These are phyloP conservation scores for Progne subis DNA, from an alignment of 2,113 vertebrate species.

Conservation along the genomic window DNA sequence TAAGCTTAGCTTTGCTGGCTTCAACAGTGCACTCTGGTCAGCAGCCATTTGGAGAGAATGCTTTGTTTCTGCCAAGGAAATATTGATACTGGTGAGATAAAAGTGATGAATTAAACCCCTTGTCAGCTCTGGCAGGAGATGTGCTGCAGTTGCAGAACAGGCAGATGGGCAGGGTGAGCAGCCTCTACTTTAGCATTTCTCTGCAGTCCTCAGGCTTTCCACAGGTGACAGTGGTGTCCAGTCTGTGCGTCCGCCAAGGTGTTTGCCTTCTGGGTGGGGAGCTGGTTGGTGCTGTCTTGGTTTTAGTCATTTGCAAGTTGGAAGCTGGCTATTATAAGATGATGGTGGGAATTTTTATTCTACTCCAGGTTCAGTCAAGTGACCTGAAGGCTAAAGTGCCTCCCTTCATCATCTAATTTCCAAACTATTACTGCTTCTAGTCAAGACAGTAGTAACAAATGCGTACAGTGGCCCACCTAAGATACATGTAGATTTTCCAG, in stretches of 20 bases:
- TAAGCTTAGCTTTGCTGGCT: neutral
- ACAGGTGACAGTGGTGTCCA: neutral
- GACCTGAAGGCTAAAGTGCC: neutral
- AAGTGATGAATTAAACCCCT: neutral
- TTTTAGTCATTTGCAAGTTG: neutral
- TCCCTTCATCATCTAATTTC: neutral
- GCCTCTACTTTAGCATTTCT: neutral
- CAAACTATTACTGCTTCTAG: neutral
- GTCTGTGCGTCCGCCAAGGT: neutral
- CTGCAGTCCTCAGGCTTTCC: neutral
- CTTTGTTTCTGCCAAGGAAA: neutral
- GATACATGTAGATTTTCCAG: neutral
- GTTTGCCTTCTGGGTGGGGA: neutral
- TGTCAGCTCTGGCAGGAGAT: neutral
- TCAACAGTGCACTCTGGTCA: fast-evolving
- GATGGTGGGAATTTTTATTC: neutral
- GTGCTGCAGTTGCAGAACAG: neutral
- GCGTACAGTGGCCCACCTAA: neutral
- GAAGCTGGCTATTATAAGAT: neutral
- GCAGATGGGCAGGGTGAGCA: neutral
- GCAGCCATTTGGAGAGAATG: neutral
- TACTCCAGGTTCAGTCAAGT: neutral
- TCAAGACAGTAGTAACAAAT: neutral
- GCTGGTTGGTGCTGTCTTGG: fast-evolving
- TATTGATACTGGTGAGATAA: neutral